Conservation (phyloP, 2,888 invertebrate genomes). For the Ornithoptera priamus region DNA sequence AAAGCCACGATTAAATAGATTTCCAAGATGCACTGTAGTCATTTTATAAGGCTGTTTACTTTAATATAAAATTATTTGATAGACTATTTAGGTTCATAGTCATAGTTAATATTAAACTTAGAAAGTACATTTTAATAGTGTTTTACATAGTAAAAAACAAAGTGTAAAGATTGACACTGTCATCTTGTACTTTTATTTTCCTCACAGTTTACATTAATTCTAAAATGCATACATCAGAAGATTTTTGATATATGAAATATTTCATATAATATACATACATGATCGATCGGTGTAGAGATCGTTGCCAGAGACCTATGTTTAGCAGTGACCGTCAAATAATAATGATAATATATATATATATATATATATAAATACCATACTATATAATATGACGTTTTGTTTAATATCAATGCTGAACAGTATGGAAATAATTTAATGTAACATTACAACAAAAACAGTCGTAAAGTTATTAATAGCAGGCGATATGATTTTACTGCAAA, state of each 20-base stretch:
- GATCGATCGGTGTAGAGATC: too few species aligned
- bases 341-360: too few species aligned
- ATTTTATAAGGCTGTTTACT: constrained; percentile 6
- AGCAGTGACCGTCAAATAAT: too few species aligned
- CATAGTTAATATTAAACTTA: constrained; percentile 4
- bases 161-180: background rate
- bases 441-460: constrained; percentile 11
- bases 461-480: constrained; percentile 35
- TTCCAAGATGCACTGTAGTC: background rate
- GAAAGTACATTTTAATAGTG: background rate
- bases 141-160: background rate
- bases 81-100: background rate
- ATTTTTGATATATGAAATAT: background rate
- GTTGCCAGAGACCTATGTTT: too few species aligned
- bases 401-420: background rate
- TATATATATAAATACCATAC: too few species aligned
- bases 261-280: too few species aligned
- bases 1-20: background rate
- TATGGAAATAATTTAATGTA: constrained; percentile 1
- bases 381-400: background rate
- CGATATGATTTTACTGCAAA: constrained; percentile 46
- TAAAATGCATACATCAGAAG: background rate
- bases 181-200: background rate
- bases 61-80: constrained; percentile 10
- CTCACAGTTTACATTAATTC: background rate